Evolutionary conservation across 2,888 invertebrate species (phyloP), one percentile per base, ranked within the genome.

Genomic region (Furcula furcula): DNA sequence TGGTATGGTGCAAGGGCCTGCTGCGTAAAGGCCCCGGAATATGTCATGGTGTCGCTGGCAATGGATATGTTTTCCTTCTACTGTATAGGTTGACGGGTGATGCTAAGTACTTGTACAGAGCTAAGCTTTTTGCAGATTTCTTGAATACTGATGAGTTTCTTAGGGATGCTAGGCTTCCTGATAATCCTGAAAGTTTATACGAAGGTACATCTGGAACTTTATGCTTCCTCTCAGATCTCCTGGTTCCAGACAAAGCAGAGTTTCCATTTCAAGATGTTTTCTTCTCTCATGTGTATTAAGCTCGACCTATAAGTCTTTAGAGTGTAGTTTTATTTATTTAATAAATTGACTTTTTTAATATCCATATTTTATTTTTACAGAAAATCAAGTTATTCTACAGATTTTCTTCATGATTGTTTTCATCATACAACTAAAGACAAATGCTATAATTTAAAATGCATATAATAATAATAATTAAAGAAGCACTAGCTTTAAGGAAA

Each of bases 131-230:
- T 86, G 94, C 94, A 31, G 90, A 93, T 40, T 95, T 97, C 66
- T 81, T 97, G 75, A 90, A 89, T 10, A 87, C 87, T 7, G 88
- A 92, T 0, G 91, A 92, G 51, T 95, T 95, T 69, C 77, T 91
- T 44, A 80, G 82, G 37, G 90, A 91, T 44, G 93, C 95, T 0
- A 90, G 94, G 23, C 91, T 91, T 7, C 97, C 97, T 0, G 97
- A 97, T 74, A 90, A 91, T 53, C 96, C 96, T 0, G 94, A 92
- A 63, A 96, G 95, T 65, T 87, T 98, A 53, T 96, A 93, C 76
- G 97, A 97, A 81, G 97, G 97, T 1, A 90, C 92, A 34, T 95
- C 97, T 6, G 97, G 97, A 2, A 94, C 96, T 1, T 93, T 94
- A 5, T 97, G 96, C 65, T 97, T 91, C 71, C 79, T 97, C 31